These are phyloP conservation scores for Polyploca ridens DNA, from an alignment of 2,888 invertebrate species.

Conservation along the genomic window DNA sequence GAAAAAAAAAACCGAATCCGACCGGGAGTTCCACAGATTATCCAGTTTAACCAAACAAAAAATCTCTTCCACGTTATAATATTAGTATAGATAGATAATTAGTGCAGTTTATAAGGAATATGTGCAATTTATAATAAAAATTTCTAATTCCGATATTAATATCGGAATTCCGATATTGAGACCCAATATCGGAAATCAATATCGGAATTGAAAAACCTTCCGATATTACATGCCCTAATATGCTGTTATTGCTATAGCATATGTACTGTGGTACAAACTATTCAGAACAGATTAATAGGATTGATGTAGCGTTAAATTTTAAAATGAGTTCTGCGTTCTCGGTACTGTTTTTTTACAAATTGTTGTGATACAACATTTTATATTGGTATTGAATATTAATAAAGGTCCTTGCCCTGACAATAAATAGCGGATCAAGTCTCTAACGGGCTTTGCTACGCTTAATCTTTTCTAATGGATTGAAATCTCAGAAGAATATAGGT, in stretches of 20 bases:
- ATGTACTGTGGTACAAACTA: not conserved
- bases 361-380: not conserved
- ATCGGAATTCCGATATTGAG: too few relatives aligned
- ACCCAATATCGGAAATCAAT: too few relatives aligned
- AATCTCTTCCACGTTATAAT: too few relatives aligned
- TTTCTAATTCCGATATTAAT: too few relatives aligned
- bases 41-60: too few relatives aligned
- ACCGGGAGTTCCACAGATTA: too few relatives aligned
- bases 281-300: constrained; percentile 2
- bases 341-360: not conserved
- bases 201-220: too few relatives aligned
- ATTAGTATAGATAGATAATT: too few relatives aligned
- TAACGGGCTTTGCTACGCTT: not conserved
- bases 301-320: not conserved
- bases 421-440: not conserved
- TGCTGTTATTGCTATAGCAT: not conserved
- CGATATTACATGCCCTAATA: too few relatives aligned
- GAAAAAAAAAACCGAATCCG: too few relatives aligned
- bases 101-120: too few relatives aligned
- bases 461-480: not conserved
- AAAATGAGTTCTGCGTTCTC: not conserved
- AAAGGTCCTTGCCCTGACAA: not conserved
- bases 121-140: too few relatives aligned
- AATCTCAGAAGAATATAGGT: not conserved
- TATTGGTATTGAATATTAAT: not conserved